Evolutionary conservation across 2,113 vertebrate species (phyloP).

Genomic region (Acinonyx jubatus): DNA sequence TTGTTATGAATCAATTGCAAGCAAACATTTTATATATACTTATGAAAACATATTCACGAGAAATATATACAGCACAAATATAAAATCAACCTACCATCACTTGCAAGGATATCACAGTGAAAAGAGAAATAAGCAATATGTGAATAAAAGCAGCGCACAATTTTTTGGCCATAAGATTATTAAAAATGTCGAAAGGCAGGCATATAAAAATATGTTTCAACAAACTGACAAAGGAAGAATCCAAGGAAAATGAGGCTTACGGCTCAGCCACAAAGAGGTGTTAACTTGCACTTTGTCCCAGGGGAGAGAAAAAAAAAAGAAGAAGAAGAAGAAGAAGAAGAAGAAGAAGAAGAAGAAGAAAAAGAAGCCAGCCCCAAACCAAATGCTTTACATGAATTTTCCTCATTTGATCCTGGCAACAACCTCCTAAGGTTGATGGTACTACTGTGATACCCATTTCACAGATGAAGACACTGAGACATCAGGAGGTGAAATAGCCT

Average conservation of each 20-base stretch:
- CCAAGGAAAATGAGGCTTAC: not conserved
- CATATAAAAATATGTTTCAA: not conserved
- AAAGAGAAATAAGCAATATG: slow-evolving; percentile 2
- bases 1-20: not conserved
- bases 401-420: not conserved
- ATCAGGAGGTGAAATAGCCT: not conserved
- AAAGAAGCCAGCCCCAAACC: not conserved
- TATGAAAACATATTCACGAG: not conserved
- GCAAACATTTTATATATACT: not conserved
- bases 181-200: not conserved
- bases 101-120: not conserved
- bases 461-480: not conserved
- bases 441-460: not conserved
- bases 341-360: not conserved
- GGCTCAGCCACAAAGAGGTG: not conserved
- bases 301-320: not conserved
- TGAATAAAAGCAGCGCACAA: not conserved
- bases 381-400: not conserved
- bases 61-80: not conserved
- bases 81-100: not conserved
- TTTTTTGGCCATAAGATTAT: not conserved
- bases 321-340: not conserved
- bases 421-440: not conserved
- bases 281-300: not conserved
- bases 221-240: not conserved